These are phyloP conservation scores for Dipodomys stephensi DNA, from an alignment of 2,113 vertebrate genomes.

Conservation along the genomic window DNA sequence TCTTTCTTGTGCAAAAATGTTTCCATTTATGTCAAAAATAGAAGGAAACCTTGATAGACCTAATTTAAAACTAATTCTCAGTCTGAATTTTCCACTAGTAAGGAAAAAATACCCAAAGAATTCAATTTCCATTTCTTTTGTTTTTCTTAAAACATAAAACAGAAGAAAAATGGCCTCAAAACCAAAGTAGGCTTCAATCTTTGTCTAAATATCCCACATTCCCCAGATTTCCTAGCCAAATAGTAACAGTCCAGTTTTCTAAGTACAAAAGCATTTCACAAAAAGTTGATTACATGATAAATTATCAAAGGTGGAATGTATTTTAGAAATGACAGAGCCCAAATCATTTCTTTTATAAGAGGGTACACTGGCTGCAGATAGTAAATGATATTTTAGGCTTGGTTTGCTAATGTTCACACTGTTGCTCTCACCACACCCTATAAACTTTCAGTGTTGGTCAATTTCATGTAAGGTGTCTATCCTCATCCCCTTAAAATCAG, in stretches of 20 bases:
- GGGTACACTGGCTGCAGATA: not conserved
- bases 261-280: not conserved
- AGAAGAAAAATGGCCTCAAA: slow-evolving; percentile 18
- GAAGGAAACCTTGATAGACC: not conserved
- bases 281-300: slow-evolving; percentile 8
- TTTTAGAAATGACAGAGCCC: not conserved
- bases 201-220: not conserved
- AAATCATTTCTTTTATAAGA: not conserved
- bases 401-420: not conserved
- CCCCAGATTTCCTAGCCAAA: not conserved
- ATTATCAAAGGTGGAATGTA: not conserved
- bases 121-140: slow-evolving; percentile 13
- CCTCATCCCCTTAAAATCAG: not conserved
- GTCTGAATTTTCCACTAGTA: not conserved
- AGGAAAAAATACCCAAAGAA: not conserved
- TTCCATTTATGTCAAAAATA: not conserved
- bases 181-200: not conserved
- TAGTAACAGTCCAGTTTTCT: not conserved
- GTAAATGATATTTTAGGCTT: not conserved
- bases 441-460: not conserved
- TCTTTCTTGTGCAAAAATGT: not conserved
- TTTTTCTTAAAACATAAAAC: slow-evolving; percentile 29
- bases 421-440: not conserved
- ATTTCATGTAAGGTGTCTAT: not conserved
- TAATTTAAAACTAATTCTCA: slow-evolving; percentile 35